These are phyloP conservation scores for Drosophila cardini DNA, from an alignment of 1,140 invertebrate genomes.

Conservation along the genomic window DNA sequence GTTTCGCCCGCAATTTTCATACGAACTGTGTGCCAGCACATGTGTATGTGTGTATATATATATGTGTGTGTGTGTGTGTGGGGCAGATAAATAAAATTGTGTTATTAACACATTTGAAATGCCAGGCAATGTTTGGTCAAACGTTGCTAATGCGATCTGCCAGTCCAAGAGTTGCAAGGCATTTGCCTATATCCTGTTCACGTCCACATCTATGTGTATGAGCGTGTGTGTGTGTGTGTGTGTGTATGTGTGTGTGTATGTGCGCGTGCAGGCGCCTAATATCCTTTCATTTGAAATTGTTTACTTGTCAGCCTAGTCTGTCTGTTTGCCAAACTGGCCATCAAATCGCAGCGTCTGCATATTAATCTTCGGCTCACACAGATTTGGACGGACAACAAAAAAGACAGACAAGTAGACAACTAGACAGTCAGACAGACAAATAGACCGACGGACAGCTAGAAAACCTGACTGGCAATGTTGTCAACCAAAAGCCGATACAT, in stretches of 20 bases:
- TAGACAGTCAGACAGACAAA: neutral
- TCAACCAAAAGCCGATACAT: conserved; percentile 23
- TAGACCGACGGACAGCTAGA: neutral
- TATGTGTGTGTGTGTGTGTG: conserved; percentile 12
- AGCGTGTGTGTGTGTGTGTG: neutral
- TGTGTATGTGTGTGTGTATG: conserved; percentile 17
- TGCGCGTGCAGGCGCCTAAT: conserved; percentile 37
- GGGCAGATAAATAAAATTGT: conserved; percentile 71
- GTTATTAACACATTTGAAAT: conserved; percentile 79
- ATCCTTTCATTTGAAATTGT: conserved; percentile 69
- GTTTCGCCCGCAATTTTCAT: conserved; percentile 47
- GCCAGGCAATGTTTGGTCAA: conserved; percentile 74
- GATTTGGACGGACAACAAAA: conserved; percentile 36
- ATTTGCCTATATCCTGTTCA: conserved; percentile 21
- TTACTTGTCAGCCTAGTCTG: conserved; percentile 54
- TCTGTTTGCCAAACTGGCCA: conserved; percentile 41
- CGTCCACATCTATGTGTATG: conserved; percentile 3
- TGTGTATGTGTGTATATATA: neutral
- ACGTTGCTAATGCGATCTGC: conserved; percentile 64
- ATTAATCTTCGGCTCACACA: conserved; percentile 61
- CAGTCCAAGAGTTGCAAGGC: conserved; percentile 18
- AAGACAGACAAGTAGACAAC: neutral
- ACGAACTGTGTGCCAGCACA: conserved; percentile 3
- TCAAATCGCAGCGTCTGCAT: conserved; percentile 63
- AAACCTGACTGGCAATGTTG: conserved; percentile 19